phyloP scores from a whole-genome alignment of 2,888 invertebrate genomes.

The Calameuta pallipes region DNA sequence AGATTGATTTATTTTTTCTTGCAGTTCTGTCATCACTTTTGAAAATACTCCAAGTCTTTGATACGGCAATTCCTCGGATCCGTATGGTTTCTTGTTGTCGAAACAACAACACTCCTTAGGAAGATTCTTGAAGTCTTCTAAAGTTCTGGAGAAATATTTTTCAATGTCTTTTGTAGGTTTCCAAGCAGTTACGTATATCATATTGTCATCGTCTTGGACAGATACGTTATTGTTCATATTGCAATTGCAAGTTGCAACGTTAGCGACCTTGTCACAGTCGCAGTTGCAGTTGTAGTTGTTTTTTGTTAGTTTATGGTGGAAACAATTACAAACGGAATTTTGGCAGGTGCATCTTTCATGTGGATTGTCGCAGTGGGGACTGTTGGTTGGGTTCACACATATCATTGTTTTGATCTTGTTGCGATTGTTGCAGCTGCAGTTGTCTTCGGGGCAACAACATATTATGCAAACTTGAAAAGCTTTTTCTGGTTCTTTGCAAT shows the following conservation, averaged over 20 bases:
- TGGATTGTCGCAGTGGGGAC: conserved; percentile 43
- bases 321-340: conserved; percentile 39
- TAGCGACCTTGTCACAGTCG: conserved; percentile 9
- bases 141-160: conserved; percentile 40
- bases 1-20: conserved; percentile 46
- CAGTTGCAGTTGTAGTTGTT: conserved; percentile 46
- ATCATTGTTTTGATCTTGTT: conserved; percentile 38
- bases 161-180: conserved; percentile 39
- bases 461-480: conserved; percentile 13
- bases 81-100: conserved; percentile 29
- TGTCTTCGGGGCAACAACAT: conserved; percentile 1
- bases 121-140: conserved; percentile 20
- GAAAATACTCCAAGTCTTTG: conserved; percentile 47
- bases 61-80: conserved; percentile 44
- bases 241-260: conserved; percentile 11
- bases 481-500: not conserved
- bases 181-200: conserved; percentile 43
- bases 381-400: conserved; percentile 29
- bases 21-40: conserved; percentile 51
- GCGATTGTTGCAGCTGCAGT: conserved; percentile 2
- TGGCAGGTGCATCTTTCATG: conserved; percentile 43
- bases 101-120: conserved; percentile 20
- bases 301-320: conserved; percentile 33
- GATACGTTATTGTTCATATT: conserved; percentile 11
- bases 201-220: conserved; percentile 16